Conservation (phyloP, 2,888 invertebrate species). For the Pseudococcus viburni region DNA sequence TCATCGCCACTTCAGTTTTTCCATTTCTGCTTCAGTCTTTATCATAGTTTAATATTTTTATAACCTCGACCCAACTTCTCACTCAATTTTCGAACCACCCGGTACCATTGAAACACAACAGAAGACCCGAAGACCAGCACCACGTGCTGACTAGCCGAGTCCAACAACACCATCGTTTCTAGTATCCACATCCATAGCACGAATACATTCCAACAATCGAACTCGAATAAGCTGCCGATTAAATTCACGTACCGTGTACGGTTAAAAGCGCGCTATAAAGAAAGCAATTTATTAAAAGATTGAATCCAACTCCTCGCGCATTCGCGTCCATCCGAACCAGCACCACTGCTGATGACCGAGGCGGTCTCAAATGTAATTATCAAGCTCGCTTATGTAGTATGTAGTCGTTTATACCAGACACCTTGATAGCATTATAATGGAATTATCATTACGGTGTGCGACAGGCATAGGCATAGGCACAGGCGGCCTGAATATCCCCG, state of each 20-base stretch:
- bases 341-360: not conserved
- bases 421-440: conserved; percentile 51
- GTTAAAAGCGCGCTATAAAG: conserved; percentile 3
- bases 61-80: not conserved
- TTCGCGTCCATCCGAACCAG: not conserved
- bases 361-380: conserved; percentile 53
- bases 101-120: not conserved
- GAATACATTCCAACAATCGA: conserved; percentile 6
- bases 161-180: not conserved
- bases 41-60: not conserved
- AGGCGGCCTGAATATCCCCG: not conserved
- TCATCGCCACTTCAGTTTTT: too few species aligned
- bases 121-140: not conserved
- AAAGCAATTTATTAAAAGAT: conserved; percentile 47
- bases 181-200: not conserved
- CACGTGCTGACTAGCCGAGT: not conserved
- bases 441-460: conserved; percentile 50
- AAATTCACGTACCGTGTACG: not conserved
- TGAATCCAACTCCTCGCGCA: not conserved
- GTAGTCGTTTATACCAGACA: conserved; percentile 11
- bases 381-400: not conserved
- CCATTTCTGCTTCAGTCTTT: too few species aligned
- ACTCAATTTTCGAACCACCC: not conserved
- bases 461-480: conserved; percentile 13
- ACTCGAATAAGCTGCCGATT: conserved; percentile 26